Evolutionary conservation across 2,797 vertebrate genomes (phyloP), one percentile per base, ranked within the genome.

Genomic region (Bufotes viridis): DNA sequence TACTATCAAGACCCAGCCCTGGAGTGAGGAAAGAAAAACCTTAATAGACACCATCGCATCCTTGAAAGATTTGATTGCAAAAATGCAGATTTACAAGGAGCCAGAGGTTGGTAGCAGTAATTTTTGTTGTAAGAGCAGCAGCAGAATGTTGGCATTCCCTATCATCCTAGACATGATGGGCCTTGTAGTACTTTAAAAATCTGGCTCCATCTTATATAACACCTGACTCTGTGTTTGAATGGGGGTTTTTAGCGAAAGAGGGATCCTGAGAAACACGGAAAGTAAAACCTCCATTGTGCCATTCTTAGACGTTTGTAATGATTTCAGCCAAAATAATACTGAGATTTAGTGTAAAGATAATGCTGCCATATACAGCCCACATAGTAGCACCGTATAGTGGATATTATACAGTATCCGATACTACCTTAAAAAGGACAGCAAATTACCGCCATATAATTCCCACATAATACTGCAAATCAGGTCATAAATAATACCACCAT

Each of bases 61-160:
- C 87, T 93, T 99, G 69, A 97, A 96, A 94, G 93, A 94, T 55
- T 92, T 99, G 88, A 95, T 99, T 92, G 92, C 94, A 85, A 96
- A 96, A 93, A 96, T 98, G 93, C 95, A 97, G 93, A 91, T 93
- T 34, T 93, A 94, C 8, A 93, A 93, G 87, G 93, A 94, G 70
- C 81, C 94, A 42, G 93, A 97, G 97, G 97, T 98, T 95, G 67
- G 90, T 89, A 2, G 65, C 42, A n/a, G 9, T 29, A 42, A 10
- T 42, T 49, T 18, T 12, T n/a, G 3, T 67, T 12, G 4, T 67
- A 8, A 61, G 60, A 61, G 60, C 7, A 61, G 60, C 60, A 22
- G 20, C 60, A 63, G 18, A 63, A 22, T 67, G n/a, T 14, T 3
- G n/a, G 4, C 13, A 14, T 67, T 67, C 26, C 12, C 26, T 67